Base-by-base conservation (phyloP, 37 sponge, comb jelly and placozoan species). In the Ephydatia muelleri region DNA sequence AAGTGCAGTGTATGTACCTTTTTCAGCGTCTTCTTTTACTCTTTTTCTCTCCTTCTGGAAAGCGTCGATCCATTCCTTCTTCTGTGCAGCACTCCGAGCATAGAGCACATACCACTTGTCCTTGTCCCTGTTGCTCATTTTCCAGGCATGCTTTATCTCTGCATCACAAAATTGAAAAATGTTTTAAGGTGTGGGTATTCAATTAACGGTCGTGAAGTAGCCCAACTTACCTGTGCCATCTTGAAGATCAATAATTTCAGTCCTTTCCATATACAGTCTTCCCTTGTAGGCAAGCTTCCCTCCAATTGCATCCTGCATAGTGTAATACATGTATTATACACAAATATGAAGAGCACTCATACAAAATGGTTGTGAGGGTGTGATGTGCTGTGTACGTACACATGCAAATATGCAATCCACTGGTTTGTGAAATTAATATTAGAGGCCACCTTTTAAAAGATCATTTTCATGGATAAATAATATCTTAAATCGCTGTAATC, bases 101-200 rank as follows among this genome's bases (percentile, higher is more conserved):
- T 83, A 95, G 25, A 98, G 77, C 71, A 98, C 88, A 27, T 94
- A 94, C 91, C 90, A 92, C 75, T 98, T 98, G 75, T 92, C 81
- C 68, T 98, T 98, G 21, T 65, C 87, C 32, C 16, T 68, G 76
- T 98, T 98, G 78, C 91, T 92, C 84, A 98, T 94, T 72, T 91
- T 92, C 99, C 99, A 98, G 16, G 95, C 96, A 84, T 96, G 86
- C 83, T 82, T 92, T 2, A 98, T 85, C 32, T 68, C 90, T 92
- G 75, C 72, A 71, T 31, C 22, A 25, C 66, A 68, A 47, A 65
- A 33, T 37, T 70, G 33, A 67, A 68, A 3, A 69, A 49, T 23
- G 23, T 5, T 69, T 69, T 3, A 27, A 69, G 31, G 11, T 4
- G 72, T 72, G 22, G 33, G 33, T 1, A 21, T 21, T 12, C 6